Evolutionary conservation across 2,888 invertebrate species (phyloP).

Genomic region (Mermis nigrescens): DNA sequence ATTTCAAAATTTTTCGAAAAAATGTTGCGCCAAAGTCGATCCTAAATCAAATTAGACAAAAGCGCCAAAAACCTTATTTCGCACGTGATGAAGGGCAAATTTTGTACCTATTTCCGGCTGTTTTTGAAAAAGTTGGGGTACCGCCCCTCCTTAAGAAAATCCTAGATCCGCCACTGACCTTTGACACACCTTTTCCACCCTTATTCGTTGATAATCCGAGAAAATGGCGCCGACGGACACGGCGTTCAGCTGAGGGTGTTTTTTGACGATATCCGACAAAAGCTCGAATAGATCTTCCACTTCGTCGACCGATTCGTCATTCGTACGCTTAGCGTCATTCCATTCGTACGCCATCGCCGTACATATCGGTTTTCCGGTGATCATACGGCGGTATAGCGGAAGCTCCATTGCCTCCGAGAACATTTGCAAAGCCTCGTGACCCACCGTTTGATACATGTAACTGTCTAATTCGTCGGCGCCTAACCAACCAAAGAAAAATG

Average conservation of each 20-base stretch:
- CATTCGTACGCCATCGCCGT: constrained; percentile 54
- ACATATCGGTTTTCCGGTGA: constrained; percentile 61
- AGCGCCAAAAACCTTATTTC: too few species aligned
- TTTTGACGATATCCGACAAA: constrained; percentile 46
- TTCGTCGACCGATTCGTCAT: constrained; percentile 65
- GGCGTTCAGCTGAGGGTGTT: constrained; percentile 38
- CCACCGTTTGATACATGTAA: constrained; percentile 98
- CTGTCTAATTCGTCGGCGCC: constrained; percentile 70
- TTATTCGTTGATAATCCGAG: constrained; percentile 89
- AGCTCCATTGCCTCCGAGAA: constrained; percentile 82
- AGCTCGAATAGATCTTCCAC: constrained; percentile 85
- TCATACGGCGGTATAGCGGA: constrained; percentile 65
- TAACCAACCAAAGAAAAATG: too few species aligned
- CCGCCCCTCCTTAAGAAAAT: too few species aligned
- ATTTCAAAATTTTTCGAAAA: too few species aligned
- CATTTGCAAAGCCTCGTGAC: constrained; percentile 67
- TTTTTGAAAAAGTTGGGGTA: too few species aligned
- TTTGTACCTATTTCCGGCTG: too few species aligned
- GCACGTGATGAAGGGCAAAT: too few species aligned
- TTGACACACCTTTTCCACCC: constrained; percentile 68
- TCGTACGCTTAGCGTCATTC: not conserved
- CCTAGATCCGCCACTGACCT: too few species aligned
- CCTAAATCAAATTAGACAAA: too few species aligned
- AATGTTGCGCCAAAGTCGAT: too few species aligned
- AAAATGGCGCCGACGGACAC: constrained; percentile 92